Evolutionary conservation across 2,888 invertebrate species (phyloP).

Genomic region (Dasypolia templi): DNA sequence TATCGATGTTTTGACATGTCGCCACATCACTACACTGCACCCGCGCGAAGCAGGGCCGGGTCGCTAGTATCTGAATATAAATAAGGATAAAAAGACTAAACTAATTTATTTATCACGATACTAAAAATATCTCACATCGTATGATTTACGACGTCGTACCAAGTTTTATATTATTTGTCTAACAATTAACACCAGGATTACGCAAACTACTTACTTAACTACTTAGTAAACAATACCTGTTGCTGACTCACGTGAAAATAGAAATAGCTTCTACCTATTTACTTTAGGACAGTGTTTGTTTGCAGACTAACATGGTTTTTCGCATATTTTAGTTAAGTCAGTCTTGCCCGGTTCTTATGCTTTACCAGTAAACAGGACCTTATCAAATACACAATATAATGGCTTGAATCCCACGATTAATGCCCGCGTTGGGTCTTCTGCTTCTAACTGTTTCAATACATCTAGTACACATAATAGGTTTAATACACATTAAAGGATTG

Average conservation of each 20-base stretch:
- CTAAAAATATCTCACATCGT: slow-evolving; percentile 9
- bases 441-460: too few relatives aligned
- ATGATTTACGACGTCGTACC: slow-evolving; percentile 33
- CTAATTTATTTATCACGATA: neutral
- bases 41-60: neutral
- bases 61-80: neutral
- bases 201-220: slow-evolving; percentile 4
- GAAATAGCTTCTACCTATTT: slow-evolving; percentile 46
- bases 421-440: too few relatives aligned
- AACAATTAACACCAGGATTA: slow-evolving; percentile 49
- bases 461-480: too few relatives aligned
- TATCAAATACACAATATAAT: too few relatives aligned
- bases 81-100: slow-evolving; percentile 5
- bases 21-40: neutral
- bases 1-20: too few relatives aligned
- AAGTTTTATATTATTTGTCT: slow-evolving; percentile 29
- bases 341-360: neutral
- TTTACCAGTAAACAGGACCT: too few relatives aligned
- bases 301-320: slow-evolving; percentile 29
- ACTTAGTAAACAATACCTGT: slow-evolving; percentile 24
- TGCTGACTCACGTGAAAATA: slow-evolving; percentile 31
- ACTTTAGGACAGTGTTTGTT: slow-evolving; percentile 29
- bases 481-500: too few relatives aligned
- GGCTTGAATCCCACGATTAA: too few relatives aligned
- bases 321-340: neutral